These are phyloP conservation scores for Cichlasoma orientale DNA, from an alignment of 2,797 vertebrate species.

Conservation along the genomic window DNA sequence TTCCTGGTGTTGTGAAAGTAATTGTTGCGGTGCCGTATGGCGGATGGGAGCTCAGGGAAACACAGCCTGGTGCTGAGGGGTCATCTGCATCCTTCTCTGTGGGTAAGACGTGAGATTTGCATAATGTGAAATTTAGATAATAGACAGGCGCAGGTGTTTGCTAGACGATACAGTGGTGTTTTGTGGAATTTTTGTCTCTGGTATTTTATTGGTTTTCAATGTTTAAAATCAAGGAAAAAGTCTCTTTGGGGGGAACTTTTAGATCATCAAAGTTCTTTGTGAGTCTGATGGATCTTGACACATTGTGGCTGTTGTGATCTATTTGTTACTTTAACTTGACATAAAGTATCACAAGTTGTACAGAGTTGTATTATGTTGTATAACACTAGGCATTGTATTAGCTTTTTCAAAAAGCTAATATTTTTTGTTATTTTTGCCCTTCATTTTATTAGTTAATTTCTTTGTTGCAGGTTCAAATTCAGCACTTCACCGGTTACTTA, in stretches of 20 bases:
- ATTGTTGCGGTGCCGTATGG: slow-evolving; percentile 64
- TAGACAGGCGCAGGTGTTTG: not conserved
- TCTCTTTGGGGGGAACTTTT: not conserved
- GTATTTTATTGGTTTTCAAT: not conserved
- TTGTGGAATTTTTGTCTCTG: not conserved
- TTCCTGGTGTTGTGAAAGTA: slow-evolving; percentile 6
- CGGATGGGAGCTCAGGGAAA: slow-evolving; percentile 63
- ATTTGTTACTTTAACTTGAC: not conserved
- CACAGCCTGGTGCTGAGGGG: slow-evolving; percentile 51
- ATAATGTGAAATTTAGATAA: not conserved
- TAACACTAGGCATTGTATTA: not conserved
- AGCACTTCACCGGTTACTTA: not conserved
- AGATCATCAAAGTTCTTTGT: not conserved
- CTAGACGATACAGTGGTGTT: not conserved
- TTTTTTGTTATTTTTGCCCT: not conserved
- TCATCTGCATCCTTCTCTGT: slow-evolving; percentile 74
- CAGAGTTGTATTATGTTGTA: not conserved
- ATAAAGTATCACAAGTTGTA: not conserved
- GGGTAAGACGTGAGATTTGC: slow-evolving; percentile 74
- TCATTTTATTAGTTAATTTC: not conserved
- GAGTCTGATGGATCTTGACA: not conserved
- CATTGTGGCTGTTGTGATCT: not conserved
- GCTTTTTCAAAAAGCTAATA: not conserved
- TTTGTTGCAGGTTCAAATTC: not conserved
- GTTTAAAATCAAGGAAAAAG: not conserved